Evolutionary conservation across 2,113 vertebrate genomes (phyloP), one percentile per base, ranked within the genome.

Genomic region (Cinclus cinclus): DNA sequence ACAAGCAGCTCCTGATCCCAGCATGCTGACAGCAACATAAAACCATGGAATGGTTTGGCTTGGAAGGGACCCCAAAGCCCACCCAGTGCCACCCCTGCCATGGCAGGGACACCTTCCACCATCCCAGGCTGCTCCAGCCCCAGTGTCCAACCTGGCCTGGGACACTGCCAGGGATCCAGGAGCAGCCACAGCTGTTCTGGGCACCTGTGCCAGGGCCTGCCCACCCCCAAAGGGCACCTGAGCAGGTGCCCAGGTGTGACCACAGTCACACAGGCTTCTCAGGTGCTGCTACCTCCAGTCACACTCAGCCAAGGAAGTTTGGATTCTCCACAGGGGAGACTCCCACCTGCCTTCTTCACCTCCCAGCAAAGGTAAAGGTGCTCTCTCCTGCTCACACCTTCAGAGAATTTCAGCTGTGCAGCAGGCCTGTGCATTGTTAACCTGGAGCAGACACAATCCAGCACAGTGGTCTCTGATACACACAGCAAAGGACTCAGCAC

Each of bases 121-220:
- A 0, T 1, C 24, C 62, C 70, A 76, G 11, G 2, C 0, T 30
- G 28, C 8, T 4, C 78, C 6, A 50, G 12, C 13, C 37, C 44
- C 28, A 31, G 4, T 4, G 2, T 7, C 62, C 49, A 73, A 1
- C 30, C n/a, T 22, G n/a, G n/a, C 56, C 87, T 46, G 1, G 87
- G 69, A 0, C 69, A 60, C 30, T 68, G 0, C 1, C 46, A 82
- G 33, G 69, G 87, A 39, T 39, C 5, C 82, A 64, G 60, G 33
- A 23, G 15, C 52, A 81, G 37, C 25, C 59, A 0, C 44, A 52
- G 52, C 68, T 74, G 3, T 68, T 81, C 52, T 81, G 86, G 44
- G 37, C 58, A 64, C 11, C 70, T 58, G 85, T 74, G 69, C 69
- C 60, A 75, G 69, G 69, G 3, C 2, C 52, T 74, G 3, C 8